These are phyloP conservation scores for Tachysurus fulvidraco DNA, from an alignment of 2,113 vertebrate species.

Conservation along the genomic window DNA sequence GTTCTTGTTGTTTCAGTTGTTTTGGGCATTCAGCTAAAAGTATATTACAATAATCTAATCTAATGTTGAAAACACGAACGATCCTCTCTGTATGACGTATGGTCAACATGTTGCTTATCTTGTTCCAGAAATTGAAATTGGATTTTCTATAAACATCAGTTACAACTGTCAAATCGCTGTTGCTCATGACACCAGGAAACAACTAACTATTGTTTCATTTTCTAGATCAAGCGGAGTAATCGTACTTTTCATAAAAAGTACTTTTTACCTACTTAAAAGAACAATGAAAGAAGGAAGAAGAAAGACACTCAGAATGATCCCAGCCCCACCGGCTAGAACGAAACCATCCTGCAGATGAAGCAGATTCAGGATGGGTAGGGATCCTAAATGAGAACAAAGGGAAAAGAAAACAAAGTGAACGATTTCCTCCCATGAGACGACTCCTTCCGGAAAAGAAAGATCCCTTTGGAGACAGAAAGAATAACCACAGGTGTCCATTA, in stretches of 20 bases:
- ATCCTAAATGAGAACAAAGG: neutral
- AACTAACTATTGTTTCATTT: neutral
- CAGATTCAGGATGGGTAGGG: neutral
- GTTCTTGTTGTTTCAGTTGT: neutral
- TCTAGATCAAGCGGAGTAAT: slow-evolving; percentile 28
- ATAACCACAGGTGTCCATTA: neutral
- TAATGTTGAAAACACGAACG: neutral
- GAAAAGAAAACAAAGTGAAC: slow-evolving; percentile 15
- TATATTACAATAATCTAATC: neutral
- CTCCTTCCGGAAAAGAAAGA: neutral
- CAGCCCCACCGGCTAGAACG: too few species aligned
- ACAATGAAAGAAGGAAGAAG: neutral
- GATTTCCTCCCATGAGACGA: neutral
- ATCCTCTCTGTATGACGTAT: neutral
- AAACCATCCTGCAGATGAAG: neutral
- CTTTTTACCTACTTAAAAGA: slow-evolving; percentile 19
- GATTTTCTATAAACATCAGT: neutral
- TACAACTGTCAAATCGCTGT: neutral
- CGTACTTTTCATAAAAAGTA: slow-evolving; percentile 16
- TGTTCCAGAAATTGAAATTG: neutral
- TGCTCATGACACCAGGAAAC: neutral
- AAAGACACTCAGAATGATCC: neutral
- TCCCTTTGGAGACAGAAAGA: slow-evolving; percentile 24
- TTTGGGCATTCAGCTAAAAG: neutral
- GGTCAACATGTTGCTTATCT: neutral